Evolutionary conservation across 2,888 invertebrate genomes (phyloP).

Genomic region (Torymus auratus): DNA sequence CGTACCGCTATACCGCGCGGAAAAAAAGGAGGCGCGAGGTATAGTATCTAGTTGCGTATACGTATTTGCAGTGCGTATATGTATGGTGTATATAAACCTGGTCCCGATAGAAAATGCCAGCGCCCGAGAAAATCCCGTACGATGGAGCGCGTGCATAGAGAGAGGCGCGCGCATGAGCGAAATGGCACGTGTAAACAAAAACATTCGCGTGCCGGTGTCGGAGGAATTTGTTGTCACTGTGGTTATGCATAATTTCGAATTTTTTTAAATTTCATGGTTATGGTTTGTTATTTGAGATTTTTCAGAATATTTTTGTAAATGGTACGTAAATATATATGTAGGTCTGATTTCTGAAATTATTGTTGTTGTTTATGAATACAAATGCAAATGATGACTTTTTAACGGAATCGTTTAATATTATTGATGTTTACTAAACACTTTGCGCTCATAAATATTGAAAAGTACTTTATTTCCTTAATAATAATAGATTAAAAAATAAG

Average conservation of each 20-base stretch:
- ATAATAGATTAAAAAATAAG: neutral
- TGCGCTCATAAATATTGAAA: neutral
- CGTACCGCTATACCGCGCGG: conserved; percentile 43
- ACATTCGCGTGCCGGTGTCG: no score
- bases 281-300: no score
- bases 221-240: no score
- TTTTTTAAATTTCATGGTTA: no score
- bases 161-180: conserved; percentile 7
- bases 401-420: no score
- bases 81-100: conserved; percentile 26
- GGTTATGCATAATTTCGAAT: no score
- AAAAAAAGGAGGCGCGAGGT: conserved; percentile 6
- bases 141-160: neutral
- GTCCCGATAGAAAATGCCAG: conserved; percentile 37
- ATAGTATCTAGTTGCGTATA: conserved; percentile 48
- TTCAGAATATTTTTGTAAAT: no score
- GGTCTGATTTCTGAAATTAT: no score
- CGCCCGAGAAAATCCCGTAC: conserved; percentile 46
- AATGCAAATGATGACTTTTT: no score
- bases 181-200: conserved; percentile 32
- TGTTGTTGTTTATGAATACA: no score
- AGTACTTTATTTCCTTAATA: neutral
- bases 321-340: no score
- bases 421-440: no score
- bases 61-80: conserved; percentile 44